Evolutionary conservation across 2,888 invertebrate genomes (phyloP).

Genomic region (Acronicta aceris): DNA sequence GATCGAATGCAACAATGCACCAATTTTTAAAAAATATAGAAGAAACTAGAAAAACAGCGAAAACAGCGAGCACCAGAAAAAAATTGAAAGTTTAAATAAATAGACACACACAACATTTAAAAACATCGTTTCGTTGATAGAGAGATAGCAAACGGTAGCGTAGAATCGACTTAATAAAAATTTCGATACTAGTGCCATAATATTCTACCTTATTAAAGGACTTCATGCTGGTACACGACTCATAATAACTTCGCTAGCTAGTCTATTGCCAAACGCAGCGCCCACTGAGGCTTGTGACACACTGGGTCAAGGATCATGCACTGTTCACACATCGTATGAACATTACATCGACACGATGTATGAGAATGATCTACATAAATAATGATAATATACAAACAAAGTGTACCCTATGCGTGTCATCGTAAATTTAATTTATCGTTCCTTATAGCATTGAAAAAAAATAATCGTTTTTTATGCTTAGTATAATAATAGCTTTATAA

Average conservation of each 20-base stretch:
- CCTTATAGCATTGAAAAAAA: constrained; percentile 52
- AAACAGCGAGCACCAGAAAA: too few species aligned
- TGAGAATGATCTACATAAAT: constrained; percentile 21
- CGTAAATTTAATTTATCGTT: constrained; percentile 44
- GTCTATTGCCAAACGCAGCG: constrained; percentile 1
- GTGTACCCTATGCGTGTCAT: constrained; percentile 30
- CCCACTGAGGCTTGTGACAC: neutral
- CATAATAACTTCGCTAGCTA: constrained; percentile 9
- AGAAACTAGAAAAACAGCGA: too few species aligned
- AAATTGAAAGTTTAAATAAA: too few species aligned
- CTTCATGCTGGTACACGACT: neutral
- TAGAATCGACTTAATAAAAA: constrained; percentile 24
- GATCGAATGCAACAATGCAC: constrained; percentile 5
- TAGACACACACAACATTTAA: neutral
- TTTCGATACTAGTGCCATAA: neutral
- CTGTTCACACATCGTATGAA: neutral
- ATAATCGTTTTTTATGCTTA: constrained; percentile 54
- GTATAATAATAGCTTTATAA: constrained; percentile 36
- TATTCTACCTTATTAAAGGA: constrained; percentile 12
- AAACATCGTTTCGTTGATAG: neutral
- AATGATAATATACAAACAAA: constrained; percentile 34
- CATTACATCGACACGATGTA: constrained; percentile 1
- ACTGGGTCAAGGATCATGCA: constrained; percentile 5
- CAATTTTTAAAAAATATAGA: too few species aligned
- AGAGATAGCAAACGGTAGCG: constrained; percentile 17